Conservation (phyloP, 1,140 invertebrate genomes). For the Copidosoma floridanum region DNA sequence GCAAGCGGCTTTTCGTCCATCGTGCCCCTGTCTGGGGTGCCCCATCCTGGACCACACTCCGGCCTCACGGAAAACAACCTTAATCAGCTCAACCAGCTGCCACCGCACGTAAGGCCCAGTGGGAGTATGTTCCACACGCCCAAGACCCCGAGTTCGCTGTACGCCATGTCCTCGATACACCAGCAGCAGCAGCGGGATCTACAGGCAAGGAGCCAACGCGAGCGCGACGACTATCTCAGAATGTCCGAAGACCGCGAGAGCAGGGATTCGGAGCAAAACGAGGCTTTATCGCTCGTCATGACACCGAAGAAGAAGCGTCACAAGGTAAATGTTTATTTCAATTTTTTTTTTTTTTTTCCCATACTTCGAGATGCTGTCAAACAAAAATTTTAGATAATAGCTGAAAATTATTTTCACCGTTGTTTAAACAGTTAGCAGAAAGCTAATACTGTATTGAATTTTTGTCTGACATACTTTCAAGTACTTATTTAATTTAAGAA, state of each 20-base stretch:
- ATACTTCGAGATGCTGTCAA: too few relatives aligned
- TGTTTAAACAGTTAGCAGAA: too few relatives aligned
- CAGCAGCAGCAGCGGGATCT: slow-evolving; percentile 61
- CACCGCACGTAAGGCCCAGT: slow-evolving; percentile 66
- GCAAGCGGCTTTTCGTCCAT: slow-evolving; percentile 55
- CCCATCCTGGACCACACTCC: slow-evolving; percentile 45
- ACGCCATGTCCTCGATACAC: slow-evolving; percentile 61
- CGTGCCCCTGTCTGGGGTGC: slow-evolving; percentile 36
- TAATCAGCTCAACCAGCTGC: slow-evolving; percentile 66
- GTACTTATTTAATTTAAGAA: too few relatives aligned
- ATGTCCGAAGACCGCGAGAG: slow-evolving; percentile 64
- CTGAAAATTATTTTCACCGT: too few relatives aligned
- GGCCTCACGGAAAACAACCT: slow-evolving; percentile 59
- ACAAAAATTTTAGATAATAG: too few relatives aligned
- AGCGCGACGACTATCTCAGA: slow-evolving; percentile 70
- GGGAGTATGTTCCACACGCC: slow-evolving; percentile 77
- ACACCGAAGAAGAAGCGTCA: slow-evolving; percentile 94
- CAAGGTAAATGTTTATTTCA: too few relatives aligned
- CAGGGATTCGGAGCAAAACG: slow-evolving; percentile 81
- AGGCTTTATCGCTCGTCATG: slow-evolving; percentile 89
- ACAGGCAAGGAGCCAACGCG: slow-evolving; percentile 44
- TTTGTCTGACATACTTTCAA: too few relatives aligned
- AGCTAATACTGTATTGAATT: too few relatives aligned
- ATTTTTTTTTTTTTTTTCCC: too few relatives aligned
- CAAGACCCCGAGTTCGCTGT: slow-evolving; percentile 65